Percentiles rank a stretch among this genome's conserved stretches.
Evolutionary conservation across 2,113 vertebrate species (phyloP).

Genomic region (Misgurnus mizolepis): DNA sequence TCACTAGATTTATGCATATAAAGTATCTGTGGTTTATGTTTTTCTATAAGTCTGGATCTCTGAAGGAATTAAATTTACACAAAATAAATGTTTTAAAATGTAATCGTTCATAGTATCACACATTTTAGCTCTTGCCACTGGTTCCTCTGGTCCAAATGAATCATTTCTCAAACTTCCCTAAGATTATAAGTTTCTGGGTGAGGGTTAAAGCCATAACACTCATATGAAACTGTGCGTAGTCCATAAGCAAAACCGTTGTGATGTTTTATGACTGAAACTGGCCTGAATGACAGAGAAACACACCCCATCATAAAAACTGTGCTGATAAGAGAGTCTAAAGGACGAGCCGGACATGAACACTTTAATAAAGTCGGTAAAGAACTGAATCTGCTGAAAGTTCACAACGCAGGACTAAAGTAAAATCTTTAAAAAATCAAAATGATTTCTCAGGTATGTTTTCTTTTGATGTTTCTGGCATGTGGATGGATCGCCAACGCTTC

Average conservation of each 20-base stretch:
- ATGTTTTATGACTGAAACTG: slow-evolving; percentile 57
- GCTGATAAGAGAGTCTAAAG: slow-evolving; percentile 60
- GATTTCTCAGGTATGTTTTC: slow-evolving; percentile 32
- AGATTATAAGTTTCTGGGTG: not conserved
- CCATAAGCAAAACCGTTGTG: not conserved
- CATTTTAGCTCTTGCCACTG: not conserved
- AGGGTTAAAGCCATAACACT: not conserved
- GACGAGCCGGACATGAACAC: not conserved
- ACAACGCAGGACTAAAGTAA: not conserved
- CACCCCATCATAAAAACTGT: slow-evolving; percentile 58
- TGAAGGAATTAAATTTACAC: too few species aligned
- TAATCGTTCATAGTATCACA: not conserved
- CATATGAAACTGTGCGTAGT: not conserved
- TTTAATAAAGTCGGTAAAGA: not conserved
- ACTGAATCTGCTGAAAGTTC: not conserved
- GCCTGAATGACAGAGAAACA: slow-evolving; percentile 40
- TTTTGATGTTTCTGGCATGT: slow-evolving; percentile 23
- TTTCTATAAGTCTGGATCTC: too few species aligned
- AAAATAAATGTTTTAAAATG: not conserved
- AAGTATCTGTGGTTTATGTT: too few species aligned
- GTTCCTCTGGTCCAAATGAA: not conserved
- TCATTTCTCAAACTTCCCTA: not conserved
- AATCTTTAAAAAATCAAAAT: slow-evolving; percentile 25
- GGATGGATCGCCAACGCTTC: not conserved
- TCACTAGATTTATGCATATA: too few species aligned